Conservation (phyloP, 2,113 vertebrate species). For the Trichechus manatus region DNA sequence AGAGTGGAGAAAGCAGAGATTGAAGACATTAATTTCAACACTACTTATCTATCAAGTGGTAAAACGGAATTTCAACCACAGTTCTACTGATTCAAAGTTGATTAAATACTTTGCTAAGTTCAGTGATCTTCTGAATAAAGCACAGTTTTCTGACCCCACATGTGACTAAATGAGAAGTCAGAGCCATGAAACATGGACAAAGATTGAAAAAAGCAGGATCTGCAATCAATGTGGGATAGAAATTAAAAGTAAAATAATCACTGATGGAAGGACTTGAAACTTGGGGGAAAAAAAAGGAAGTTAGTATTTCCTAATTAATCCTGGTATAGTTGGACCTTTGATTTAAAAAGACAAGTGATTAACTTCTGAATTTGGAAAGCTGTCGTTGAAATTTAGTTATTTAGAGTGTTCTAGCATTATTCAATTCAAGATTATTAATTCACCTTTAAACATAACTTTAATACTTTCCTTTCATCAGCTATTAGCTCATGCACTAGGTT, state of each 20-base stretch:
- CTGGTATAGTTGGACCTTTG: neutral
- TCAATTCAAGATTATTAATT: conserved; percentile 72
- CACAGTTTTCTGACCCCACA: neutral
- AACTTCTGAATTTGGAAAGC: conserved; percentile 63
- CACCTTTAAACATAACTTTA: conserved; percentile 73
- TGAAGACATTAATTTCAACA: conserved; percentile 50
- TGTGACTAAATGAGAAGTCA: conserved; percentile 64
- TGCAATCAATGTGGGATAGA: conserved; percentile 40
- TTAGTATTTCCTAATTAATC: conserved; percentile 42
- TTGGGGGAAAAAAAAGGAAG: neutral
- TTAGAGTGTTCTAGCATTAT: conserved; percentile 53
- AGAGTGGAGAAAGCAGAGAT: neutral
- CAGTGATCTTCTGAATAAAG: conserved; percentile 34
- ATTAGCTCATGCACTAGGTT: conserved; percentile 73
- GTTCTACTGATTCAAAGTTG: neutral
- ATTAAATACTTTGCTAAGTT: conserved; percentile 18
- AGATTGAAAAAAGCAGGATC: conserved; percentile 33
- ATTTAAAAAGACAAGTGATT: conserved; percentile 54
- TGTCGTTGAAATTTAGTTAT: conserved; percentile 60
- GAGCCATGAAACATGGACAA: conserved; percentile 8
- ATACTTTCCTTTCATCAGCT: conserved; percentile 69
- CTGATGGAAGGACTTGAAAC: neutral
- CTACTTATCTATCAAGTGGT: neutral
- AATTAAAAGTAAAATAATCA: conserved; percentile 52
- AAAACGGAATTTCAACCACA: conserved; percentile 30